Base-by-base conservation (phyloP, 2,113 vertebrate genomes). In the Spea multiplicata region DNA sequence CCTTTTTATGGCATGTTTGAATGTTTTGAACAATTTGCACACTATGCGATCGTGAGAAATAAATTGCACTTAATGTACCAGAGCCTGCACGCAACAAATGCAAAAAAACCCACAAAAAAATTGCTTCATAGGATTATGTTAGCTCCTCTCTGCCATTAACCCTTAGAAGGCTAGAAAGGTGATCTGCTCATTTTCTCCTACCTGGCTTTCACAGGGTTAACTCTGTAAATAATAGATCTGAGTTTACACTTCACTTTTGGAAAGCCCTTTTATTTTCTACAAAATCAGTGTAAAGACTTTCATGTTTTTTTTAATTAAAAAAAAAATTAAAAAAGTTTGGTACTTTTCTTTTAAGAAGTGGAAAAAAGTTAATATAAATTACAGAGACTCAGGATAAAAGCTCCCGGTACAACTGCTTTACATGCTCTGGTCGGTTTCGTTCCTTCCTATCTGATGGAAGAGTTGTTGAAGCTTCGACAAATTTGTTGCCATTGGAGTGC, bases 21-120 rank as follows among this genome's bases (percentile, higher is more conserved):
- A 80, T 80, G 77, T 79, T 73, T 79, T 79, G 53, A 80, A 68
- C 65, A 68, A 64, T 80, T 80, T 80, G 78, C 71, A 74, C 78
- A 80, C 53, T 68, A 74, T 46, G 57, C 66, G 71, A 74, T 80
- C 66, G 69, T 55, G 69, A 30, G 64, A 68, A 80, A 73, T 73
- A 80, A 68, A 80, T 73, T 80, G 78, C 78, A 80, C 78, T 74
- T 80, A 67, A 9, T 80, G 55, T 80, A 73, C 47, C 70, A 73
- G 78, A 80, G 71, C 46, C 65, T 80, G 78, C 78, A 62, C 53
- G 52, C 67, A 66, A 49, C 44, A 73, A 67, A 45, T 17, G 48
- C 48, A 65, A 65, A 47, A 66, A 30, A 30, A 30, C 1, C 1
- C 30, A 30, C 30, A 30, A 30, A 30, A 30, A 64, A 13, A 61